phyloP scores from a whole-genome alignment of 2,113 vertebrate genomes.

The Herpetotheres cachinnans region DNA sequence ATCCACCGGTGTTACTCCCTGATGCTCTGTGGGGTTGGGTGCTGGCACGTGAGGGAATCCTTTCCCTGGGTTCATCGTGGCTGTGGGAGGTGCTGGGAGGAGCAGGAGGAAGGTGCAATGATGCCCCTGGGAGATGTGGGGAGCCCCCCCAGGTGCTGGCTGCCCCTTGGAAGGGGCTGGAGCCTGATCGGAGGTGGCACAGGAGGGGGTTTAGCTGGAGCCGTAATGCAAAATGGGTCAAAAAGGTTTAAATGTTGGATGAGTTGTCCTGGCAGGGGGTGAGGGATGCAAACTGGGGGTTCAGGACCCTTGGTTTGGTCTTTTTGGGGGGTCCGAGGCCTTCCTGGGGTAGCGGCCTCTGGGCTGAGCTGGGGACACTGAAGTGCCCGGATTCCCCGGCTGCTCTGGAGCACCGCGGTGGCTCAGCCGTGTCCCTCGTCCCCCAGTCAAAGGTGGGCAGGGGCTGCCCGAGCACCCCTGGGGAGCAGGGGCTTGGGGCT shows the following conservation, averaged over 20 bases:
- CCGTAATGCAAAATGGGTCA: background rate
- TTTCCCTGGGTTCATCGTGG: background rate
- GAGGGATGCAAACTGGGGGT: background rate
- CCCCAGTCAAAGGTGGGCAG: accelerated
- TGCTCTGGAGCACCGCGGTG: accelerated
- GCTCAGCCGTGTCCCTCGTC: background rate
- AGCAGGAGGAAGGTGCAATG: too few relatives aligned
- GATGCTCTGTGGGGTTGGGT: accelerated
- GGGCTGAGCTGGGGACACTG: background rate
- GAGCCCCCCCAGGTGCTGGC: background rate
- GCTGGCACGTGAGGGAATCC: background rate
- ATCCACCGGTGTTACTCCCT: accelerated
- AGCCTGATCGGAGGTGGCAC: background rate
- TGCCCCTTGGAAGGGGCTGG: background rate
- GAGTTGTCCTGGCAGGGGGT: background rate
- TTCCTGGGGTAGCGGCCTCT: background rate
- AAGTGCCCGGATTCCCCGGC: too few relatives aligned
- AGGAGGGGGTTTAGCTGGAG: too few relatives aligned
- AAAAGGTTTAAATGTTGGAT: background rate
- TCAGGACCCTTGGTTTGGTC: background rate
- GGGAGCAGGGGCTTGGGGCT: background rate
- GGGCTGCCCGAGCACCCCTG: background rate
- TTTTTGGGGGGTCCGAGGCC: background rate
- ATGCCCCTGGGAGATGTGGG: too few relatives aligned
- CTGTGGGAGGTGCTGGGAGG: background rate